Percentiles rank a stretch among this genome's conserved stretches.
phyloP scores from a whole-genome alignment of 2,113 vertebrate genomes.

The Myiozetetes cayanensis region DNA sequence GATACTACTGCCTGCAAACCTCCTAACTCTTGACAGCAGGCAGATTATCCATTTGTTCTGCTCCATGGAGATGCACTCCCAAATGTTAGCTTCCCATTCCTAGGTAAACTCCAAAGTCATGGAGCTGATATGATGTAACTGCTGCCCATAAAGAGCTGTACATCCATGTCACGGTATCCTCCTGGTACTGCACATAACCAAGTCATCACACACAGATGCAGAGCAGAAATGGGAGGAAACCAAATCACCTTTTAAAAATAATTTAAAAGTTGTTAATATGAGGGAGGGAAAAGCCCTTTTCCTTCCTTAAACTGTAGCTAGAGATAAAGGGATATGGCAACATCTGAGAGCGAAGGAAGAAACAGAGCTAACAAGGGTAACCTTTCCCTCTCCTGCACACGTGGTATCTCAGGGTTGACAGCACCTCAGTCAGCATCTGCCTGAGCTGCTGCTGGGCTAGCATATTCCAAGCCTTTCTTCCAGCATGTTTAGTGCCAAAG shows the following conservation, averaged over 20 bases:
- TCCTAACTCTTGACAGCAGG: background rate
- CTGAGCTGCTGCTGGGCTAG: background rate
- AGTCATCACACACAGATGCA: fast-evolving
- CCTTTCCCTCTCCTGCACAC: background rate
- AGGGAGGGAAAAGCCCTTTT: background rate
- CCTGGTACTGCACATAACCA: background rate
- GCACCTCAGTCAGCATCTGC: background rate
- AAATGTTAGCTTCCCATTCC: background rate
- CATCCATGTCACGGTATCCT: background rate
- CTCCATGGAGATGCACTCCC: background rate
- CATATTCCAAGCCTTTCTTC: background rate
- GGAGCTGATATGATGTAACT: background rate
- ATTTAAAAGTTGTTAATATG: background rate
- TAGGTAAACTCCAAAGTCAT: background rate
- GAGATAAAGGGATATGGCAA: background rate
- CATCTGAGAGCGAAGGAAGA: background rate
- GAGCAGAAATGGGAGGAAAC: background rate
- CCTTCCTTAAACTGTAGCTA: background rate
- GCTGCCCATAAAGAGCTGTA: background rate
- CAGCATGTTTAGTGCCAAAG: background rate
- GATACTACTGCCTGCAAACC: background rate
- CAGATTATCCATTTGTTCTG: background rate
- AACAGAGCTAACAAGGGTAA: background rate
- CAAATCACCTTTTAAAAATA: background rate
- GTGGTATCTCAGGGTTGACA: background rate